Evolutionary conservation across 2,888 invertebrate genomes (phyloP), one percentile per base, ranked within the genome.

Genomic region (Diarsia rubi): DNA sequence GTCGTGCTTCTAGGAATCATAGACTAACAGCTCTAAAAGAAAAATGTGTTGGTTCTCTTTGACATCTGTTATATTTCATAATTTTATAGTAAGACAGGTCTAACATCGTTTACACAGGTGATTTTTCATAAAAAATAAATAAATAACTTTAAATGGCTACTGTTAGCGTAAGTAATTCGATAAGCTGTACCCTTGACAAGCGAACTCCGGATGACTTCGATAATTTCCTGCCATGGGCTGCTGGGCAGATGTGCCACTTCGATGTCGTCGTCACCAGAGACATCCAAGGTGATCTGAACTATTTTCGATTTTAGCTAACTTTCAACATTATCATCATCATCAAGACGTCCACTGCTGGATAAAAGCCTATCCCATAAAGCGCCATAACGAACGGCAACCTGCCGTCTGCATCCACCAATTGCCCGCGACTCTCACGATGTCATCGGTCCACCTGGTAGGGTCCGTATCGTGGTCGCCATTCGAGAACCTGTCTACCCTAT

Each of bases 171-270:
- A 27, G 9, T 44, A 11, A 27, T 0, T 27, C 27, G 11, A 9
- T 11, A 8, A 2, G 0, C 2, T 0, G 0, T 24, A 54, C 24
- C 6, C 0, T 6, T 14, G 6, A 11, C 2, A 19, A 14, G 0
- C 62, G 37, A 12, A 11, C 21, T 0, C 73, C 73, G 2, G 19
- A 47, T 1, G 64, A 74, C 37, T 73, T 74, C 0, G 74, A 73
- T 1, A 16, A 0, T 9, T 74, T 47, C n/a, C 14, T 74, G 1
- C 64, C 74, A 2, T 74, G 74, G 74, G 73, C 74, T 24, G 27
- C n/a, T 8, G 0, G 0, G 5, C 47, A 74, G 2, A 6, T 73
- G 1, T 3, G 12, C 2, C 16, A 31, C 0, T 16, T 14, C 2
- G 11, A 12, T 1, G 1, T 73, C 2, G 0, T 16, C 3, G 3